These are phyloP conservation scores for Ophioderma brevispina DNA, from an alignment of 35 echinoderm and acorn worm species.

Conservation along the genomic window DNA sequence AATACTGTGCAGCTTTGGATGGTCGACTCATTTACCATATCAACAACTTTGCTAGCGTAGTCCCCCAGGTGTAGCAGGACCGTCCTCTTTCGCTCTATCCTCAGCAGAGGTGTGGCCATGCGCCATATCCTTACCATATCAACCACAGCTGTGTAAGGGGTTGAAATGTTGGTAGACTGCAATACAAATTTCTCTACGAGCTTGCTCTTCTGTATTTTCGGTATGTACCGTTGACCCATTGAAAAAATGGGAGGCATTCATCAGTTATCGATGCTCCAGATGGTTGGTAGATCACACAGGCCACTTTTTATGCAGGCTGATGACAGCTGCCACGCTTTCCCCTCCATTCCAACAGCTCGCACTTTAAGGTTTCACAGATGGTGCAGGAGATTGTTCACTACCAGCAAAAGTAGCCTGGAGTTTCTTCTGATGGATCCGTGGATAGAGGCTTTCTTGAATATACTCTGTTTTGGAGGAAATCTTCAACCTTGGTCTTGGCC, in stretches of 20 bases:
- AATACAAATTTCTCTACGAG: constrained; percentile 26
- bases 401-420: too few species aligned
- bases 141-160: background rate
- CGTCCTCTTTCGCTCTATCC: constrained; percentile 44
- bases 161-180: constrained; percentile 20
- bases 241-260: constrained; percentile 34
- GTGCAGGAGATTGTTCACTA: too few species aligned
- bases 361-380: background rate
- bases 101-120: constrained; percentile 35
- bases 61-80: constrained; percentile 24
- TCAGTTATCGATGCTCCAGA: constrained; percentile 18
- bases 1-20: background rate
- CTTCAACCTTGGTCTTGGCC: too few species aligned
- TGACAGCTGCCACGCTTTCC: background rate
- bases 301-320: background rate
- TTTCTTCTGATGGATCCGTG: too few species aligned
- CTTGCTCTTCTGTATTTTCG: constrained; percentile 37
- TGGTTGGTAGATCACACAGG: background rate
- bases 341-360: constrained; percentile 31
- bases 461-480: too few species aligned
- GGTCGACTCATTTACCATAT: background rate
- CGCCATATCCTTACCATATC: constrained; percentile 27
- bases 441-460: too few species aligned
- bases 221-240: background rate
- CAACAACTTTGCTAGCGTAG: constrained; percentile 31